Evolutionary conservation across 2,797 vertebrate species (phyloP).

Genomic region (Dryobates pubescens): DNA sequence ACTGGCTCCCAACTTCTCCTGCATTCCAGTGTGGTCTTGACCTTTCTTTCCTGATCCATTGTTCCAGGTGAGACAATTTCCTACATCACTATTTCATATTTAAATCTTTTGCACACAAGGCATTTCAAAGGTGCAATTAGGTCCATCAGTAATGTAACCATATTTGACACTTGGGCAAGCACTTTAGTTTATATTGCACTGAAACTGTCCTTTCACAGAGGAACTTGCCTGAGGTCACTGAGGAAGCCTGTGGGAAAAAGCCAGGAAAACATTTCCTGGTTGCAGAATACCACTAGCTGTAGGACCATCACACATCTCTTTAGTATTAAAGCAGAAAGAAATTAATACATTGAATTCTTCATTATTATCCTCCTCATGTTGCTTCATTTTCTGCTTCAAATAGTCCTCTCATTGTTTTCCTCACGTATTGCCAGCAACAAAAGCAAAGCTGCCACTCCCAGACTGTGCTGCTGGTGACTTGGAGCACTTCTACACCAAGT

Average conservation of each 20-base stretch:
- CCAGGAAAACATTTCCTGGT: neutral
- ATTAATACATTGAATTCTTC: neutral
- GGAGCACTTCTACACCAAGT: neutral
- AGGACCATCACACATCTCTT: neutral
- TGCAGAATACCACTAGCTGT: neutral
- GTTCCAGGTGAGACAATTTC: neutral
- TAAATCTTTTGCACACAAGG: constrained; percentile 28
- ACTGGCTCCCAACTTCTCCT: neutral
- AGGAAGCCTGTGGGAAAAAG: constrained; percentile 10
- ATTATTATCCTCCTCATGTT: neutral
- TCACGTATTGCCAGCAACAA: neutral
- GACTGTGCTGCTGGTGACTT: neutral
- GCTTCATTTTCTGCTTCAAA: constrained; percentile 20
- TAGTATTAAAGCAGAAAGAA: constrained; percentile 8
- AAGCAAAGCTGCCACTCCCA: neutral
- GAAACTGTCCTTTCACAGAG: neutral
- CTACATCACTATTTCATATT: neutral
- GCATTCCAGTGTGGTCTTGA: neutral
- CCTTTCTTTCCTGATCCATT: neutral
- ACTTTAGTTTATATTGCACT: constrained; percentile 45
- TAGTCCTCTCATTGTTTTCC: constrained; percentile 7
- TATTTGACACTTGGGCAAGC: neutral
- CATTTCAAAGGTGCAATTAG: neutral
- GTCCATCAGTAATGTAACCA: neutral
- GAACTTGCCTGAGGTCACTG: neutral